These are phyloP conservation scores for Nyctereutes procyonoides DNA, from an alignment of 2,113 vertebrate species.

Conservation along the genomic window DNA sequence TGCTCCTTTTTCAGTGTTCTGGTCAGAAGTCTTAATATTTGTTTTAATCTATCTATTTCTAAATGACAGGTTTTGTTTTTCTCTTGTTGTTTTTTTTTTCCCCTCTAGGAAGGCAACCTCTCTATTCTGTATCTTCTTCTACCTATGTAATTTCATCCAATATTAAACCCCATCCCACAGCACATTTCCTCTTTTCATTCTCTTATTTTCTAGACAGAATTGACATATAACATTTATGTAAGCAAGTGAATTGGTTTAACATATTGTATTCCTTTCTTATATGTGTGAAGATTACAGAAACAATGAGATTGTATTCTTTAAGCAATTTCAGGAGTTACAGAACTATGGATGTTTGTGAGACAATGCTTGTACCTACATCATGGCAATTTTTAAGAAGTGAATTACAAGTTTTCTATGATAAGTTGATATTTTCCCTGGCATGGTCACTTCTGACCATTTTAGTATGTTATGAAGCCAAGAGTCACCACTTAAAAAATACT, in stretches of 20 bases:
- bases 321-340: not conserved
- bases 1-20: not conserved
- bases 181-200: not conserved
- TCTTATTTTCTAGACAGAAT: constrained; percentile 15
- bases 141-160: not conserved
- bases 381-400: not conserved
- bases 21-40: not conserved
- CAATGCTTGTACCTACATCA: not conserved
- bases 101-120: not conserved
- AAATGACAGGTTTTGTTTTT: not conserved
- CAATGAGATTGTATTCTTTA: not conserved
- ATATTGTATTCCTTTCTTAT: not conserved
- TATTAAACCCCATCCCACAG: not conserved
- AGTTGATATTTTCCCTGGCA: not conserved
- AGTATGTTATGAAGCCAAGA: not conserved
- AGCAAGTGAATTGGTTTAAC: not conserved
- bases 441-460: constrained; percentile 21
- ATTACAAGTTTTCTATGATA: constrained; percentile 32
- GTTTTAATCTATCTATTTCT: not conserved
- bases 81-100: not conserved
- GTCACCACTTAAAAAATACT: constrained; percentile 53
- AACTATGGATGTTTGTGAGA: not conserved
- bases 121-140: not conserved
- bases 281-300: not conserved
- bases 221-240: not conserved